Evolutionary conservation across 2,797 vertebrate genomes (phyloP).

Genomic region (Schizothorax lantsangensis): DNA sequence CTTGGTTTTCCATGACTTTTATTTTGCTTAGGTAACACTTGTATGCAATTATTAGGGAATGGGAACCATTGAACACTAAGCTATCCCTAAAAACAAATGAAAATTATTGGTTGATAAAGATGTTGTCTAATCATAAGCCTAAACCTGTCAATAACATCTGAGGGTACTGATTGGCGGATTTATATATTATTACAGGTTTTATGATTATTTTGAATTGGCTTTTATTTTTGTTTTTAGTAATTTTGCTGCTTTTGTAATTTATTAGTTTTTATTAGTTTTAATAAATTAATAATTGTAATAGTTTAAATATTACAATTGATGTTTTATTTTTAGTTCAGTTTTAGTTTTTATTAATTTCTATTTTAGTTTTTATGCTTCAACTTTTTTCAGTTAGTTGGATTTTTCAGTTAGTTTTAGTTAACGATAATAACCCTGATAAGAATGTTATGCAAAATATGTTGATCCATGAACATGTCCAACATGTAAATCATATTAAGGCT

Average conservation of each 20-base stretch:
- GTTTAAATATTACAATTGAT: not conserved
- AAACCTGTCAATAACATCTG: not conserved
- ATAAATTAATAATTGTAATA: not conserved
- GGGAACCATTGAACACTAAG: not conserved
- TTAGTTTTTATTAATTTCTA: not conserved
- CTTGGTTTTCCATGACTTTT: not conserved
- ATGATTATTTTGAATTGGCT: not conserved
- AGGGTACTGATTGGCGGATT: not conserved
- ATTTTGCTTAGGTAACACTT: not conserved
- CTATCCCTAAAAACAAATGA: not conserved
- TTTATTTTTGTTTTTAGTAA: not conserved
- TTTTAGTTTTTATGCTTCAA: too few species aligned
- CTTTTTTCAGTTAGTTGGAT: not conserved
- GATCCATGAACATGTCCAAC: not conserved
- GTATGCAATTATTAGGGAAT: not conserved
- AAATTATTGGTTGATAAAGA: not conserved
- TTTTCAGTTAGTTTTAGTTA: not conserved
- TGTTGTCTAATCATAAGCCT: not conserved
- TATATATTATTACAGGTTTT: not conserved
- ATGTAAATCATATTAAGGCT: not conserved
- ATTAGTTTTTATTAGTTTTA: not conserved
- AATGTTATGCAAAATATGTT: not conserved
- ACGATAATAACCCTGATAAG: not conserved
- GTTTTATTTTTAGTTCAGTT: not conserved
- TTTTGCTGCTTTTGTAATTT: not conserved